Conservation (phyloP, 2,797 vertebrate species). For the Rhinichthys osculus region DNA sequence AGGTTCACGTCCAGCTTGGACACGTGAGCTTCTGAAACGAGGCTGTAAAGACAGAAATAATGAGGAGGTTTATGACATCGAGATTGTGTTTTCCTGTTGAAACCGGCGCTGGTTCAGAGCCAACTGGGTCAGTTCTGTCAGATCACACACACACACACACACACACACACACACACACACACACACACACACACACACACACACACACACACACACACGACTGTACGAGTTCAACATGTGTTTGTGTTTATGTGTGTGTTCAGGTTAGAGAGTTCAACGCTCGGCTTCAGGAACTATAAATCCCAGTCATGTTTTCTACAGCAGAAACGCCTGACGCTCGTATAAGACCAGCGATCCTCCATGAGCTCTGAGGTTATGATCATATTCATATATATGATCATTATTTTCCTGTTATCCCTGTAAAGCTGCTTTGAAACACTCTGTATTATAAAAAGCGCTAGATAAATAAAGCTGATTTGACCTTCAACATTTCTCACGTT, state of each 20-base stretch:
- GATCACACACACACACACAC: conserved; percentile 1
- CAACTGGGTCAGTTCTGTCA: conserved; percentile 73
- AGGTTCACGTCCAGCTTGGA: not conserved
- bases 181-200: too few relatives aligned
- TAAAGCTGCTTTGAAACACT: too few relatives aligned
- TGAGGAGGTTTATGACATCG: not conserved
- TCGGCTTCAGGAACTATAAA: conserved; percentile 13
- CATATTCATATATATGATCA: too few relatives aligned
- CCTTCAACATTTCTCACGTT: too few relatives aligned
- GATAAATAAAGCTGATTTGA: too few relatives aligned
- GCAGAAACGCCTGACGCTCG: not conserved
- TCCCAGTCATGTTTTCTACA: not conserved
- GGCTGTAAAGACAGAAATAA: not conserved
- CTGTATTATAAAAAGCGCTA: too few relatives aligned
- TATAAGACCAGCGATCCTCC: not conserved
- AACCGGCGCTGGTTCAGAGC: conserved; percentile 65
- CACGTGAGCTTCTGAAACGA: not conserved
- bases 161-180: too few relatives aligned
- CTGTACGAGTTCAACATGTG: not conserved
- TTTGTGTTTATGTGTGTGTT: conserved; percentile 24
- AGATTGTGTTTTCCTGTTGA: conserved; percentile 63
- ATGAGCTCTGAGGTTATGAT: not conserved
- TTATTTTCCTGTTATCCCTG: too few relatives aligned
- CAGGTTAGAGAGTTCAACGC: conserved; percentile 15
- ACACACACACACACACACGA: not conserved